Evolutionary conservation across 2,113 vertebrate species (phyloP).

Genomic region (Poeciliopsis turrubarensis): DNA sequence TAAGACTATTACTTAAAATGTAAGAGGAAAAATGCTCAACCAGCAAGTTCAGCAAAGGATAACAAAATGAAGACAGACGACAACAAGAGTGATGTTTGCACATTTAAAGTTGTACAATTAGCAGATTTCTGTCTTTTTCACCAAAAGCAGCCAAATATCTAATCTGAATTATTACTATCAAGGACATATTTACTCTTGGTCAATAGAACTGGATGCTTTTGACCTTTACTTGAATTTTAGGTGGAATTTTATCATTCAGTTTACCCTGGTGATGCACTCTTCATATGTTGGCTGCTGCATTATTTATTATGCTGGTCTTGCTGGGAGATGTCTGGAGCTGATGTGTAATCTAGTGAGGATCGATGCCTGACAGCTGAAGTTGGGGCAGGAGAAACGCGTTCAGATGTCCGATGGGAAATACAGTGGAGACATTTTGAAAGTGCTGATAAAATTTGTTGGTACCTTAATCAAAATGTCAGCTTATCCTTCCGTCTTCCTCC

Average conservation of each 20-base stretch:
- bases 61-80: conserved; percentile 20
- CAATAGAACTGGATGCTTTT: conserved; percentile 41
- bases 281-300: conserved; percentile 59
- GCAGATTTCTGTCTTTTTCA: conserved; percentile 12
- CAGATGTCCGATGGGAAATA: conserved; percentile 59
- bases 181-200: conserved; percentile 64
- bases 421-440: conserved; percentile 54
- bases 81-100: conserved; percentile 8
- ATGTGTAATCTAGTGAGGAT: conserved; percentile 68
- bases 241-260: conserved; percentile 44
- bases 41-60: conserved; percentile 31
- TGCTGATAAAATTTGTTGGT: conserved; percentile 62
- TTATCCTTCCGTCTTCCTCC: conserved; percentile 15
- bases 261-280: conserved; percentile 52
- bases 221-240: conserved; percentile 68
- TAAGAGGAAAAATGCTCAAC: conserved; percentile 20
- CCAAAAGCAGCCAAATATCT: conserved; percentile 8
- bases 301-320: conserved; percentile 67
- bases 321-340: conserved; percentile 42
- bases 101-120: conserved; percentile 4
- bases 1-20: conserved; percentile 20
- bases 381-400: conserved; percentile 51
- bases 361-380: conserved; percentile 62
- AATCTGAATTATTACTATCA: conserved; percentile 46
- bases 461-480: conserved; percentile 70